A percentile compares a stretch with the other conserved stretches of the same genome.
Conservation (phyloP, 2,888 invertebrate species). For the Uloborus plumipes region DNA sequence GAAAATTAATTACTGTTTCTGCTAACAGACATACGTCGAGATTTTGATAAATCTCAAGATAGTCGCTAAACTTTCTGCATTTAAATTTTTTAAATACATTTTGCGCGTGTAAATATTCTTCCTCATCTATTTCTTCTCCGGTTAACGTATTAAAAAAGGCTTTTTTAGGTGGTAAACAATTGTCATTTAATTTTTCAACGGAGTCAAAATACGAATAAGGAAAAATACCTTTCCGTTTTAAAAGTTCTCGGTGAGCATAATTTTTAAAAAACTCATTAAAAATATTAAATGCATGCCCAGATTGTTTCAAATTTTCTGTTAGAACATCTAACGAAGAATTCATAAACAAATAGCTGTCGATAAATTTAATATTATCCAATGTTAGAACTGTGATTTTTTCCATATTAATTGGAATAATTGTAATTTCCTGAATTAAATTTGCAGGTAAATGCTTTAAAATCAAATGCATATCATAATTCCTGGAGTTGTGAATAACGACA, state of each 20-base stretch:
- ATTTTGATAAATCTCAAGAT: constrained; percentile 2
- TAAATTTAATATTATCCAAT: constrained; percentile 12
- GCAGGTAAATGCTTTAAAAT: background rate
- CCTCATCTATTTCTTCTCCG: background rate
- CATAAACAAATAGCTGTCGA: constrained; percentile 15
- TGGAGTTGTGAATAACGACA: background rate
- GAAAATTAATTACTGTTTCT: background rate
- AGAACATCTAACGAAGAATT: constrained; percentile 11
- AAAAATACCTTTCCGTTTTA: constrained; percentile 15
- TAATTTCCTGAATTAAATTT: background rate
- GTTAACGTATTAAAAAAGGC: constrained; percentile 16
- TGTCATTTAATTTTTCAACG: constrained; percentile 1
- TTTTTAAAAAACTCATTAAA: background rate
- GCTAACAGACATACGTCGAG: background rate
- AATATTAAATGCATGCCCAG: constrained; percentile 1
- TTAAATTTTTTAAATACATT: background rate
- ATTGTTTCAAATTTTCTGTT: constrained; percentile 12
- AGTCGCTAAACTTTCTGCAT: constrained; percentile 1
- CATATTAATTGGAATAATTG: constrained; percentile 3
- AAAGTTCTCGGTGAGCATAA: background rate
- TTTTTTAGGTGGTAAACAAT: background rate
- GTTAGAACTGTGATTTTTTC: constrained; percentile 16
- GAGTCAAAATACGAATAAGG: constrained; percentile 10
- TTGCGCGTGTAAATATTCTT: background rate
- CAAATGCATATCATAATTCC: constrained; percentile 1